Evolutionary conservation across 53 echinoderm and acorn worm genomes (phyloP), one percentile per base, ranked within the genome.

Genomic region (Arbacia lixula): DNA sequence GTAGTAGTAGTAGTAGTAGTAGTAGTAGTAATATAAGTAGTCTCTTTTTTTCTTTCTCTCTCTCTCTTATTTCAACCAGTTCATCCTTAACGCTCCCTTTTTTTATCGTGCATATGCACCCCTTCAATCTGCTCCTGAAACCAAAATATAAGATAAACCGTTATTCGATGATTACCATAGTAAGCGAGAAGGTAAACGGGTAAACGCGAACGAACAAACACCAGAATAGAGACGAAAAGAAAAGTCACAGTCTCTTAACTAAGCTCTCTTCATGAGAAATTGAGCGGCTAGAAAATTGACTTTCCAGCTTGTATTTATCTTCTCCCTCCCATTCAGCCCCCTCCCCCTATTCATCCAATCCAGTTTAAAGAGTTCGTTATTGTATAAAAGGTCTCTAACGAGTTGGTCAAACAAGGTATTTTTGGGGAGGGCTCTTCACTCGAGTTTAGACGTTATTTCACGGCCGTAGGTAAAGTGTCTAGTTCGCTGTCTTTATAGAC

Each of bases 381-480:
- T 74, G 2, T 74, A 19, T 26, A 19, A 53, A 74, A 33, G n/a
- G n/a, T n/a, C n/a, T n/a, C 74, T 53, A 74, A 53, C 53, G 31
- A 53, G 17, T 74, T 74, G 35, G 0, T 19, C 53, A 74, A 74
- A 74, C 74, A 74, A 19, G 16, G 74, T 6, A 9, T 1, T 31
- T 2, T 50, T 33, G 74, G n/a, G 29, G 34, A 53, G 53, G 12
- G 50, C 42, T 53, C 53, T 74, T 74, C 30, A 74, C 49, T 74
- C 74, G 74, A 74, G 74, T 74, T 74, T 51, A 50, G 52, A 74
- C 34, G 74, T 46, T 74, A 43, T 69, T 5, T 53, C 32, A 51
- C 53, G 74, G 50, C 43, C 6, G 32, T 51, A 25, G 9, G 74
- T 16, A 74, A 53, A 74, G 74, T 74, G 74, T 74, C 74, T 28